Percentiles rank a stretch among this genome's conserved stretches.
Conservation (phyloP, 2,888 invertebrate genomes). For the Athripsodes cinereus region DNA sequence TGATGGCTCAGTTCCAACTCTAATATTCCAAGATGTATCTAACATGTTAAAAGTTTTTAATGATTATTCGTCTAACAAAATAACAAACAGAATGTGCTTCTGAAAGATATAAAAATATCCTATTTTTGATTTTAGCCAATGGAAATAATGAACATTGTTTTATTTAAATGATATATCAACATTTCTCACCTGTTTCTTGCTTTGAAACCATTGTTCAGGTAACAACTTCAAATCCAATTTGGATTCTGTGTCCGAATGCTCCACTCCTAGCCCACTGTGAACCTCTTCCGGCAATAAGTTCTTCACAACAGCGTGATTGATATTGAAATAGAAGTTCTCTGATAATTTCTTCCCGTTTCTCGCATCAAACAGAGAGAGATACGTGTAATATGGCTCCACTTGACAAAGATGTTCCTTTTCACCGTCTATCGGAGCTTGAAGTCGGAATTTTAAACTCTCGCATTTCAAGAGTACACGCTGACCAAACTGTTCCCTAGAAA, state of each 20-base stretch:
- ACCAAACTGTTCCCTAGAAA: conserved; percentile 75
- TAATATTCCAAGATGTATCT: too few species aligned
- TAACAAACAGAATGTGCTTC: too few species aligned
- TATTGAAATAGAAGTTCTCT: conserved; percentile 88
- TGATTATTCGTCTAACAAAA: too few species aligned
- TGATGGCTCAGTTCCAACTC: too few species aligned
- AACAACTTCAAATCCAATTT: conserved; percentile 64
- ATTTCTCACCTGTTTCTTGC: conserved; percentile 57
- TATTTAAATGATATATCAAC: background rate
- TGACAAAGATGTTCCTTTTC: conserved; percentile 71
- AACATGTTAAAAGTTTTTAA: too few species aligned
- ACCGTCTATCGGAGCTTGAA: conserved; percentile 73
- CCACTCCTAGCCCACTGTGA: conserved; percentile 47
- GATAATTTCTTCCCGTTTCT: conserved; percentile 81
- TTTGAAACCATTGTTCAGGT: conserved; percentile 68
- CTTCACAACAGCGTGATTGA: conserved; percentile 68
- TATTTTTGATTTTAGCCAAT: background rate
- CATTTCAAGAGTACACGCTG: conserved; percentile 78
- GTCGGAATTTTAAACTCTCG: conserved; percentile 74
- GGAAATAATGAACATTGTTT: background rate
- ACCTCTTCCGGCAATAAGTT: conserved; percentile 48
- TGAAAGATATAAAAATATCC: background rate
- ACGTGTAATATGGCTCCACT: conserved; percentile 92
- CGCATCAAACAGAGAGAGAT: conserved; percentile 85
- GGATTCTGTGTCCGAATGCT: conserved; percentile 50